These are phyloP conservation scores for Tragelaphus imberbis DNA, from an alignment of 2,113 vertebrate genomes.

Conservation along the genomic window DNA sequence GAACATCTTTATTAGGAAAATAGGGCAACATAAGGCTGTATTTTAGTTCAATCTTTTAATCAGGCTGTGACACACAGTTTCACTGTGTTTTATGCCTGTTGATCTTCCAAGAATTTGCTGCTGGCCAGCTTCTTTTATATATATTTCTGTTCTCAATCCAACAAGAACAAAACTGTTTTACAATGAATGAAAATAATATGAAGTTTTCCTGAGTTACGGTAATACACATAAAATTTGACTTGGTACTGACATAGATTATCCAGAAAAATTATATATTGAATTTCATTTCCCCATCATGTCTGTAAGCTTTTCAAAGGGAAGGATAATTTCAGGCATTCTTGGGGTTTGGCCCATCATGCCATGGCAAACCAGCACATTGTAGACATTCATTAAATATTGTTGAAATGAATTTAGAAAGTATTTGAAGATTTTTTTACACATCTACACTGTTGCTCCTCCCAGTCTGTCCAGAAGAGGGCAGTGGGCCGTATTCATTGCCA, in stretches of 20 bases:
- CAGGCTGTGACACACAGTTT: background rate
- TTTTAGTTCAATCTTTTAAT: background rate
- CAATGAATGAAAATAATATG: background rate
- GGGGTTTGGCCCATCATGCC: background rate
- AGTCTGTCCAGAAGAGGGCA: slow-evolving; percentile 4
- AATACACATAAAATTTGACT: background rate
- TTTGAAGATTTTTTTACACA: background rate
- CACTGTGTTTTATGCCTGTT: background rate
- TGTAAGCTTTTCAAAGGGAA: background rate
- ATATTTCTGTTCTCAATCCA: background rate
- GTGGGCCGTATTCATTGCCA: background rate
- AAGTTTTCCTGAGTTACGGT: background rate
- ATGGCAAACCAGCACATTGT: background rate
- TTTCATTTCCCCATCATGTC: background rate
- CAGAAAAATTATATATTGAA: background rate
- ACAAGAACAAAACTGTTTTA: background rate
- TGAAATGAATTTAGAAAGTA: slow-evolving; percentile 6
- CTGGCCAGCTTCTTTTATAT: background rate
- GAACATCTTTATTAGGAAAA: background rate
- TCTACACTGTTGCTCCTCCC: background rate
- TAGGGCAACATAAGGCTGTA: background rate
- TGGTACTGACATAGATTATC: background rate
- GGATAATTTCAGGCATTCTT: background rate
- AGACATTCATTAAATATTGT: background rate
- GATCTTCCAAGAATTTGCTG: background rate